Conservation (phyloP, 2,113 vertebrate genomes). For the Urocynchramus pylzowi region DNA sequence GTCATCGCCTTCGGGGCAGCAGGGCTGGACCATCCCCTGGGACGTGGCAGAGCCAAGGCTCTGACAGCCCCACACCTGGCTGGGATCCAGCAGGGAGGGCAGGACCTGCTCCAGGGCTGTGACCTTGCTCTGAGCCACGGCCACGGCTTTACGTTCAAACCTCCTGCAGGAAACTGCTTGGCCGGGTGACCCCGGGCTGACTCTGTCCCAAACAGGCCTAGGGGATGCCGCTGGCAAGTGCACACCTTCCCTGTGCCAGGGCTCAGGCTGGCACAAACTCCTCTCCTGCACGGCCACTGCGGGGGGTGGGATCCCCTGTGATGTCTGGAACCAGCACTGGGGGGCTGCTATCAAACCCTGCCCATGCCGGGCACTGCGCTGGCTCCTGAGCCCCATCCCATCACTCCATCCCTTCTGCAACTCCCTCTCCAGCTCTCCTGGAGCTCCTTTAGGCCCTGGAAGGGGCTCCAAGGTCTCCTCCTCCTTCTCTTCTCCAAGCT, state of each 20-base stretch:
- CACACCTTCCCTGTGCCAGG: neutral
- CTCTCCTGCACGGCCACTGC: fast-evolving
- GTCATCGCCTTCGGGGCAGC: fast-evolving
- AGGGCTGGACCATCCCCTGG: neutral
- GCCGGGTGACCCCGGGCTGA: neutral
- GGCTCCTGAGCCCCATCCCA: neutral
- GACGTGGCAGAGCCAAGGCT: fast-evolving
- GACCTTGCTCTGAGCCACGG: neutral
- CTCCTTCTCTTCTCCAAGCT: neutral
- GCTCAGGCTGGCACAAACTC: neutral
- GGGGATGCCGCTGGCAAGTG: fast-evolving
- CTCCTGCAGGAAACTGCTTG: neutral
- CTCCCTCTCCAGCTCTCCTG: neutral
- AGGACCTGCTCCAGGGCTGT: neutral
- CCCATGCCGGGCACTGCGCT: fast-evolving
- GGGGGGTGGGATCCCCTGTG: fast-evolving
- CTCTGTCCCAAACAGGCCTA: fast-evolving
- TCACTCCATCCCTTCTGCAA: neutral
- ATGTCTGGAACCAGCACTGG: too few relatives aligned
- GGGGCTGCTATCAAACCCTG: neutral
- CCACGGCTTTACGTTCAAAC: neutral
- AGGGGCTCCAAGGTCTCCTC: neutral
- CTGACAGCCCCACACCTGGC: neutral
- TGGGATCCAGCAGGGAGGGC: neutral
- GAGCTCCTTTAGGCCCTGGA: neutral